Base-by-base conservation (phyloP, 2,113 vertebrate genomes). In the Siniperca knerii region DNA sequence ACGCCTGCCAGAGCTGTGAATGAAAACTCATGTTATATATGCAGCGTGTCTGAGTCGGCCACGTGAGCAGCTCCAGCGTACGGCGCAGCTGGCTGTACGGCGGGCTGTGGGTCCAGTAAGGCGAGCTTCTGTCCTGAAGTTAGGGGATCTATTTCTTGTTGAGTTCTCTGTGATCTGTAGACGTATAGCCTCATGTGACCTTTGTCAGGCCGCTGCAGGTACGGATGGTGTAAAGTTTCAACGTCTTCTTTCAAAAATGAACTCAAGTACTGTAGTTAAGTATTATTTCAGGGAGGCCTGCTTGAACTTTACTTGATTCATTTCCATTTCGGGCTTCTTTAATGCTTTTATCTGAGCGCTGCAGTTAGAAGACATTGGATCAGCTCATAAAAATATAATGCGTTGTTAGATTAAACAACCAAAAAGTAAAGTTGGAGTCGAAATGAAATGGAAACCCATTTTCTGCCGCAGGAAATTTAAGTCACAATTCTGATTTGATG, bases 1-100 rank as follows among this genome's bases (percentile, higher is more conserved):
- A 69, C 8, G 35, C 1, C 40, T 13, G 79, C 88, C 88, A 87
- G 66, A 0, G 62, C 79, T 61, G 55, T 50, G 69, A 84, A 58
- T 70, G 29, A 50, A 73, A 75, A 61, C 77, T 57, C 23, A 64
- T 79, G 82, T 85, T 61, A 55, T 8, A 76, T 65, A 68, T 61
- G 40, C 48, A 23, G 35, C 10, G 35, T 0, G 52, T 46, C 11
- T 25, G 57, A 2, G 3, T n/a, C 2, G 40, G 33, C 42, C 74
- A 54, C 64, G 40, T 66, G 23, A 83, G 58, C 42, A 11, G n/a
- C 46, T 50, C 44, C 25, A 23, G 46, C 52, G 35, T 75, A 77
- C 68, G 33, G 29, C 46, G 12, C 72, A 25, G 35, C 75, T 77
- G 33, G 76, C 61, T 18, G 61, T 4, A 6, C 1, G 35, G 3